Conservation (phyloP, 2,113 vertebrate species). For the Turdus rufiventris region DNA sequence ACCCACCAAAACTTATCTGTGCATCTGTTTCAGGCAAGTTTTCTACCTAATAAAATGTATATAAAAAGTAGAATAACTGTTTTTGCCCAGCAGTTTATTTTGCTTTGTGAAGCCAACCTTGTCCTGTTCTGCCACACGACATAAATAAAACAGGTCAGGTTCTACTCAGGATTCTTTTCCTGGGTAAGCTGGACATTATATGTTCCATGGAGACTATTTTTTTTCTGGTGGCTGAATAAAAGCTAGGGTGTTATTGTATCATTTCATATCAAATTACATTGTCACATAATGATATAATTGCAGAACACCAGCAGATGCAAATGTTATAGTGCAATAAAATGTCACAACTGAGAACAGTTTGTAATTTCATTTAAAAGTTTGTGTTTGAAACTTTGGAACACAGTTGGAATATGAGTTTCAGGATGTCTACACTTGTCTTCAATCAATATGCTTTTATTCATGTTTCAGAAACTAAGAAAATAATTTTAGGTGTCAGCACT, state of each 20-base stretch:
- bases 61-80: not conserved
- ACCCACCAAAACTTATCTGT: not conserved
- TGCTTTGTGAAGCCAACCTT: not conserved
- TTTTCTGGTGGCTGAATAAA: not conserved
- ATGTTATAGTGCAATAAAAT: slow-evolving; percentile 38
- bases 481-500: not conserved
- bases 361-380: slow-evolving; percentile 20
- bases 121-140: not conserved
- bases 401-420: not conserved
- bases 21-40: not conserved
- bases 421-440: not conserved
- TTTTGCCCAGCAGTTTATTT: not conserved
- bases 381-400: not conserved
- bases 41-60: not conserved
- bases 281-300: slow-evolving; percentile 4
- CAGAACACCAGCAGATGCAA: slow-evolving; percentile 6
- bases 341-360: not conserved
- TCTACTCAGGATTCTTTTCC: not conserved
- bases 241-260: not conserved
- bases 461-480: not conserved
- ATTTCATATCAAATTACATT: slow-evolving; percentile 13
- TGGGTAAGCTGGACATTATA: not conserved
- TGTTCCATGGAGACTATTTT: not conserved
- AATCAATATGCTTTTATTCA: not conserved
- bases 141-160: not conserved